These are phyloP conservation scores for Wasmannia auropunctata DNA, from an alignment of 1,140 invertebrate genomes.

Conservation along the genomic window DNA sequence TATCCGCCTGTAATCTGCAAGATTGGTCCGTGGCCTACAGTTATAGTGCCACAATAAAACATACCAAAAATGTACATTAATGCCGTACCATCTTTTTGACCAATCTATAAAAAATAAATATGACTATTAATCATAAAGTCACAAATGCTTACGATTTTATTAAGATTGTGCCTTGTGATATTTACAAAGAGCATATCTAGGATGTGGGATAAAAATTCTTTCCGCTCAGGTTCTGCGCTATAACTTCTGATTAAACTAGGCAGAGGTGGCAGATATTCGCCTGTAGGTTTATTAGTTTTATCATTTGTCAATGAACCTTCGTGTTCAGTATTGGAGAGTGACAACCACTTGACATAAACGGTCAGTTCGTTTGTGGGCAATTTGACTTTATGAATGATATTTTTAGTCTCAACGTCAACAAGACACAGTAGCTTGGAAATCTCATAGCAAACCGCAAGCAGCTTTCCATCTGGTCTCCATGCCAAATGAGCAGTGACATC, in stretches of 20 bases:
- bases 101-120: constrained; percentile 89
- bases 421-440: constrained; percentile 87
- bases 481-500: constrained; percentile 89
- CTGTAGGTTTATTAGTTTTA: constrained; percentile 75
- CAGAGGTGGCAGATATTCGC: constrained; percentile 85
- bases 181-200: constrained; percentile 82
- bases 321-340: constrained; percentile 68
- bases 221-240: constrained; percentile 81
- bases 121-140: background rate
- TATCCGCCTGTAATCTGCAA: constrained; percentile 79
- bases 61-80: constrained; percentile 94
- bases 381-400: constrained; percentile 90
- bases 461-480: constrained; percentile 98
- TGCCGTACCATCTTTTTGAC: constrained; percentile 90
- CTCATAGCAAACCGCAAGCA: constrained; percentile 89
- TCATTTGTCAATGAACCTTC: constrained; percentile 49
- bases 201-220: constrained; percentile 80
- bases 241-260: constrained; percentile 87
- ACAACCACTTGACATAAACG: constrained; percentile 87
- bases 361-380: constrained; percentile 85
- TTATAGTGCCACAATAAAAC: constrained; percentile 91
- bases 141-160: background rate
- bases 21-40: constrained; percentile 84
- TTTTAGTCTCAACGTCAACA: constrained; percentile 95
- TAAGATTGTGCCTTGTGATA: constrained; percentile 41